Conservation (phyloP, 2,888 invertebrate genomes). For the Patella ulyssiponensis region DNA sequence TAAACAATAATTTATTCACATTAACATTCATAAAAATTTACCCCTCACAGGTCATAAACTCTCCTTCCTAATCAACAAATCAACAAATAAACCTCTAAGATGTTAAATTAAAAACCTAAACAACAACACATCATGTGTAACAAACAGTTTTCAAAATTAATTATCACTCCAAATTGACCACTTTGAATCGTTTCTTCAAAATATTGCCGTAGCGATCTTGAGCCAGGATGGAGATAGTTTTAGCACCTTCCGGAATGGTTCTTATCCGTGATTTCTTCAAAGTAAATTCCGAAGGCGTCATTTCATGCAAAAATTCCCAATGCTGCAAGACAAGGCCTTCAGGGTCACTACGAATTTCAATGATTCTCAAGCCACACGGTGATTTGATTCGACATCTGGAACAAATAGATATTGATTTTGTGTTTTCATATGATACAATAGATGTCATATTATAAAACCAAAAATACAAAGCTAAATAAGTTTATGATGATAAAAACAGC, state of each 20-base stretch:
- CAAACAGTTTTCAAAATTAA: not conserved
- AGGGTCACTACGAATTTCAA: slow-evolving; percentile 66
- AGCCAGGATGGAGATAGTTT: slow-evolving; percentile 57
- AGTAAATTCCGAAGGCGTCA: slow-evolving; percentile 60
- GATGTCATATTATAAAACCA: not conserved
- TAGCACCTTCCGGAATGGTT: slow-evolving; percentile 50
- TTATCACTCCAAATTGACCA: slow-evolving; percentile 52
- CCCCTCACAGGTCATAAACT: too few relatives aligned
- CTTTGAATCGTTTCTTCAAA: slow-evolving; percentile 60
- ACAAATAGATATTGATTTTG: not conserved
- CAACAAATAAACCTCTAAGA: too few relatives aligned
- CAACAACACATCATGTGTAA: too few relatives aligned
- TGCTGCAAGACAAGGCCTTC: slow-evolving; percentile 69
- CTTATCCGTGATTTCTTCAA: slow-evolving; percentile 54
- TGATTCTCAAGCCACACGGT: slow-evolving; percentile 59
- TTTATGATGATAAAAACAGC: not conserved
- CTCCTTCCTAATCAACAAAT: too few relatives aligned
- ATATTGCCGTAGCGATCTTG: slow-evolving; percentile 67
- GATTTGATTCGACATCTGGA: slow-evolving; percentile 51
- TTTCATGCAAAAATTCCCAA: slow-evolving; percentile 67
- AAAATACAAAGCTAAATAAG: not conserved
- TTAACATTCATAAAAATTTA: too few relatives aligned
- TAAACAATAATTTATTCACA: too few relatives aligned
- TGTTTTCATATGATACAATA: not conserved
- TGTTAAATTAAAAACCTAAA: too few relatives aligned